phyloP scores from a whole-genome alignment of 2,888 invertebrate genomes.

The Toxonevra muliebris region DNA sequence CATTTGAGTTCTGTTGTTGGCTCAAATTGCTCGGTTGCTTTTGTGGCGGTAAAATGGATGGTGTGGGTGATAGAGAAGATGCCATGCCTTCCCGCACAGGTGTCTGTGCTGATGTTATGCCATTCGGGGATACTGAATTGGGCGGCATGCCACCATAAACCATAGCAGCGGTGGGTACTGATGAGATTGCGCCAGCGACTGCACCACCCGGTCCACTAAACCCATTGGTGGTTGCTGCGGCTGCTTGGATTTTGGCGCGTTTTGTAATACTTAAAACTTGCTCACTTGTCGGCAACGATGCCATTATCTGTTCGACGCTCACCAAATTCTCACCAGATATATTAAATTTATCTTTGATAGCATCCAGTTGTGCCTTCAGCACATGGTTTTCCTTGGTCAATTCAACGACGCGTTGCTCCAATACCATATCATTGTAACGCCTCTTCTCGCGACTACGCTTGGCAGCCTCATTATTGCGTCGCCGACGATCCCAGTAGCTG shows the following conservation, averaged over 20 bases:
- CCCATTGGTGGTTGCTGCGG: conserved; percentile 26
- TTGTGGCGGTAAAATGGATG: conserved; percentile 32
- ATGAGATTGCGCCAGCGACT: conserved; percentile 23
- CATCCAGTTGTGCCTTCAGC: conserved; percentile 89
- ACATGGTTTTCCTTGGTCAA: conserved; percentile 95
- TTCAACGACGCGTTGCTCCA: conserved; percentile 93
- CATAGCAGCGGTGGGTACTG: conserved; percentile 22
- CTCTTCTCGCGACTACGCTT: conserved; percentile 96
- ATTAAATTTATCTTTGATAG: conserved; percentile 92
- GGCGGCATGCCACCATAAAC: conserved; percentile 31
- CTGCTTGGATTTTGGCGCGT: conserved; percentile 65
- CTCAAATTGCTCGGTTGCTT: conserved; percentile 33
- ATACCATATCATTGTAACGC: conserved; percentile 94
- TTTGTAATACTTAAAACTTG: conserved; percentile 86
- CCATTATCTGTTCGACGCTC: conserved; percentile 88
- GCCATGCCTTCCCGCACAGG: conserved; percentile 18
- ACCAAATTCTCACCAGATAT: conserved; percentile 87
- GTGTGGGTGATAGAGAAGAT: conserved; percentile 22
- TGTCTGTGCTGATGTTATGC: conserved; percentile 32
- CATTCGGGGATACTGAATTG: conserved; percentile 33
- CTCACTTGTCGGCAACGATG: conserved; percentile 84
- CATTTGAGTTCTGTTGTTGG: conserved; percentile 20
- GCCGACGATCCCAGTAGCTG: conserved; percentile 95
- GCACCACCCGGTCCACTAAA: conserved; percentile 20
- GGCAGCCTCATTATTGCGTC: conserved; percentile 97